These are phyloP conservation scores for Orchesella cincta DNA, from an alignment of 1,140 invertebrate species.

Conservation along the genomic window DNA sequence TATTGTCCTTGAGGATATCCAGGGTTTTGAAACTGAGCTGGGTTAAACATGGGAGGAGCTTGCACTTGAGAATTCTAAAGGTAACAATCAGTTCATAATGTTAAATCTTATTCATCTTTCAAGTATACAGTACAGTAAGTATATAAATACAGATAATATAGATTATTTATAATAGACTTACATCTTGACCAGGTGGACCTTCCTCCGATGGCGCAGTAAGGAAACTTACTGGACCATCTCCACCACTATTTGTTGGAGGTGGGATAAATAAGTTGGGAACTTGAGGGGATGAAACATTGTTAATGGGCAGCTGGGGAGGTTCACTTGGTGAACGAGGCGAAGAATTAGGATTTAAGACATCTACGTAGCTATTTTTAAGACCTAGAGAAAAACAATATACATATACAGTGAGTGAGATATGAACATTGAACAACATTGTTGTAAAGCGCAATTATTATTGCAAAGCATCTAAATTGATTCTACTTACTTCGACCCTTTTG, in stretches of 20 bases:
- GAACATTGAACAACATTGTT: slow-evolving; percentile 20
- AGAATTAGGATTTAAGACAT: slow-evolving; percentile 75
- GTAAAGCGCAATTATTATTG: slow-evolving; percentile 24
- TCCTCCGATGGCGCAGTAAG: slow-evolving; percentile 26
- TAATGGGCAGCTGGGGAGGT: neutral
- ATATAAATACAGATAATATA: too few relatives aligned
- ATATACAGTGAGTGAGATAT: slow-evolving; percentile 20
- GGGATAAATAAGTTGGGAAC: slow-evolving; percentile 47
- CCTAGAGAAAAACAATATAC: slow-evolving; percentile 59
- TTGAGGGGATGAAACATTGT: neutral
- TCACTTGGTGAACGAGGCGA: neutral
- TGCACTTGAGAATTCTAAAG: slow-evolving; percentile 28
- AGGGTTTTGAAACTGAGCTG: slow-evolving; percentile 51
- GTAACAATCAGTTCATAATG: neutral
- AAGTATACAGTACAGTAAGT: neutral
- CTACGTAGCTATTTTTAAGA: slow-evolving; percentile 77
- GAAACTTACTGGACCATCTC: slow-evolving; percentile 47
- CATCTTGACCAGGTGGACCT: neutral
- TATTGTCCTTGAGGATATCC: slow-evolving; percentile 22
- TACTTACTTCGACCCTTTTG: slow-evolving; percentile 71
- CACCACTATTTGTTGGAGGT: slow-evolving; percentile 31
- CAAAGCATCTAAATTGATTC: neutral
- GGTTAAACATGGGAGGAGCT: slow-evolving; percentile 55
- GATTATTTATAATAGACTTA: neutral
- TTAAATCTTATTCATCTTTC: neutral